A percentile compares a stretch with the other conserved stretches of the same genome.
Conservation (phyloP, 2,113 vertebrate genomes). For the Etia nguti region DNA sequence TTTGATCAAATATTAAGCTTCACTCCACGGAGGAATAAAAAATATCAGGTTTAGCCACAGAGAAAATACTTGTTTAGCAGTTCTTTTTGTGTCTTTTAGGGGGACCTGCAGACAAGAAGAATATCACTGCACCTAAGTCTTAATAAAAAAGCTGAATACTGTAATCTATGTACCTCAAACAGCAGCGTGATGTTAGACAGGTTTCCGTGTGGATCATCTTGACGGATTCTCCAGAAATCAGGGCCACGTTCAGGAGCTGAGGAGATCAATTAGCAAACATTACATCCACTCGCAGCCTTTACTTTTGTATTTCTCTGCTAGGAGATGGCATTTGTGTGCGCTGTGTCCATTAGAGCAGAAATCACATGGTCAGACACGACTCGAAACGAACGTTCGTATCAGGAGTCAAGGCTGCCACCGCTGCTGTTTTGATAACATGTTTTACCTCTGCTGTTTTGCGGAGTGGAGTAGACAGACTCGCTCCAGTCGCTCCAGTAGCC, state of each 20-base stretch:
- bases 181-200: conserved; percentile 82
- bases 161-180: conserved; percentile 78
- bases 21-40: background rate
- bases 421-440: background rate
- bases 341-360: background rate
- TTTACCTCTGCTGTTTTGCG: conserved; percentile 81
- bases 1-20: background rate
- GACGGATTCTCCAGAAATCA: conserved; percentile 84
- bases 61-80: background rate
- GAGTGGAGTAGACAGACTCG: conserved; percentile 46
- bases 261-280: conserved; percentile 4
- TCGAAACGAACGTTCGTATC: background rate
- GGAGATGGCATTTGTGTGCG: background rate
- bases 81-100: background rate
- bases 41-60: background rate
- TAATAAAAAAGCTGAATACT: background rate
- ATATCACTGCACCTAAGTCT: background rate
- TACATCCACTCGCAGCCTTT: background rate
- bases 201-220: conserved; percentile 63
- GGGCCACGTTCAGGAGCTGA: conserved; percentile 85
- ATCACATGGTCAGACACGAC: background rate
- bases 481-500: conserved; percentile 92
- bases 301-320: background rate
- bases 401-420: background rate
- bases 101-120: background rate